phyloP scores from a whole-genome alignment of 2,888 invertebrate genomes.

The Galerucella nymphaeae region DNA sequence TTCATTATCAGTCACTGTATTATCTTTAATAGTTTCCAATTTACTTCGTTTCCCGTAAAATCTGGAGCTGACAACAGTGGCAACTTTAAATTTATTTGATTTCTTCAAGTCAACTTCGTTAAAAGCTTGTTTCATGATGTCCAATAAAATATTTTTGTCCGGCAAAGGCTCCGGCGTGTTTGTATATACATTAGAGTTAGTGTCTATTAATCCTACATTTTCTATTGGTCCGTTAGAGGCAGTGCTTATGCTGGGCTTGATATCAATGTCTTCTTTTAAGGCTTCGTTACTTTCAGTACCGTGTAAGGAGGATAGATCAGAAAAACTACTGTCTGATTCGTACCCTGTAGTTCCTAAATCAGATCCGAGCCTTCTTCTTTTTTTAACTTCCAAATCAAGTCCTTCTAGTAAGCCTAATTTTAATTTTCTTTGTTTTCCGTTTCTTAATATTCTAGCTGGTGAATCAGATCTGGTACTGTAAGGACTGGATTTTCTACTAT shows the following conservation, averaged over 20 bases:
- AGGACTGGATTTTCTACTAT: slow-evolving; percentile 64
- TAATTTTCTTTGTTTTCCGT: slow-evolving; percentile 74
- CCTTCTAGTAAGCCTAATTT: slow-evolving; percentile 71
- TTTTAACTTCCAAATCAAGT: slow-evolving; percentile 66
- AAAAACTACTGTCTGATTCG: slow-evolving; percentile 74
- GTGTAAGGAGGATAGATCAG: slow-evolving; percentile 65
- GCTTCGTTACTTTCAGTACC: slow-evolving; percentile 55
- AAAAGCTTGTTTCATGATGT: slow-evolving; percentile 72
- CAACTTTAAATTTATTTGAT: slow-evolving; percentile 14
- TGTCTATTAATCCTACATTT: slow-evolving; percentile 51
- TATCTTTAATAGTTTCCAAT: slow-evolving; percentile 19
- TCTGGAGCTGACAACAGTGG: slow-evolving; percentile 22
- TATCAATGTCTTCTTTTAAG: slow-evolving; percentile 43
- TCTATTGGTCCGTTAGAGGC: slow-evolving; percentile 44
- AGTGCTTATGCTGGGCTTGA: slow-evolving; percentile 35
- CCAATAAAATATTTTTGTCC: slow-evolving; percentile 68
- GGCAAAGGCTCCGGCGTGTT: slow-evolving; percentile 60
- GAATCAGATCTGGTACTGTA: slow-evolving; percentile 73
- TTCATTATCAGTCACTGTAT: slow-evolving; percentile 3
- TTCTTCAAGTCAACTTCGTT: slow-evolving; percentile 57
- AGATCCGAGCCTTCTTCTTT: slow-evolving; percentile 70
- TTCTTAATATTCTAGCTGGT: slow-evolving; percentile 71
- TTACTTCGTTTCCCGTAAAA: slow-evolving; percentile 41
- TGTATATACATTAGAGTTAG: slow-evolving; percentile 60
- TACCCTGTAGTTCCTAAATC: slow-evolving; percentile 70